These are phyloP conservation scores for Lithobates pipiens DNA, from an alignment of 2,797 vertebrate species.

Conservation along the genomic window DNA sequence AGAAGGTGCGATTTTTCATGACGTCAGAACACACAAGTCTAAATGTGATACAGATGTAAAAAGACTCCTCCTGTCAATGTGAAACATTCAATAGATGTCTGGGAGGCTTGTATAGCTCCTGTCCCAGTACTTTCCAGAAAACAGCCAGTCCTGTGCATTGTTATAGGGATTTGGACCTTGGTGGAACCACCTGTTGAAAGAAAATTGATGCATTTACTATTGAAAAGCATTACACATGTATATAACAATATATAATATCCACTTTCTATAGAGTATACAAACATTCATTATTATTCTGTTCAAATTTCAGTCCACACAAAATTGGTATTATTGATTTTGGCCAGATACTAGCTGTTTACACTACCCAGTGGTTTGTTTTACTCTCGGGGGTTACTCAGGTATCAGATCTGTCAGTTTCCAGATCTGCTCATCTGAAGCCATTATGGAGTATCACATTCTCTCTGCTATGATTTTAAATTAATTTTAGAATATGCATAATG, in stretches of 20 bases:
- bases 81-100: slow-evolving; percentile 90
- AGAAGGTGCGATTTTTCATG: slow-evolving; percentile 46
- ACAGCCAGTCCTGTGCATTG: slow-evolving; percentile 95
- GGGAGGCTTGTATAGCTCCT: slow-evolving; percentile 90
- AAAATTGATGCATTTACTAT: background rate
- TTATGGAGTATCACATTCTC: too few species aligned
- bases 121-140: slow-evolving; percentile 94
- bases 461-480: background rate
- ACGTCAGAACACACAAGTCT: slow-evolving; percentile 52
- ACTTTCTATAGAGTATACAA: background rate
- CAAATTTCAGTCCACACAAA: too few species aligned
- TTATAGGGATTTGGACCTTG: slow-evolving; percentile 92
- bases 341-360: background rate
- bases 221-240: too few species aligned
- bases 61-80: slow-evolving; percentile 60
- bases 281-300: background rate
- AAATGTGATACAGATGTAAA: slow-evolving; percentile 45
- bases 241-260: background rate
- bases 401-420: background rate
- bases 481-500: background rate
- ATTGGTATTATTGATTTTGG: background rate
- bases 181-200: slow-evolving; percentile 89
- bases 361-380: too few species aligned
- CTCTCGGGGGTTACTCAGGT: background rate
- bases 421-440: background rate